phyloP scores from a whole-genome alignment of 1,140 invertebrate genomes.

The Trachymyrmex cornetzi region DNA sequence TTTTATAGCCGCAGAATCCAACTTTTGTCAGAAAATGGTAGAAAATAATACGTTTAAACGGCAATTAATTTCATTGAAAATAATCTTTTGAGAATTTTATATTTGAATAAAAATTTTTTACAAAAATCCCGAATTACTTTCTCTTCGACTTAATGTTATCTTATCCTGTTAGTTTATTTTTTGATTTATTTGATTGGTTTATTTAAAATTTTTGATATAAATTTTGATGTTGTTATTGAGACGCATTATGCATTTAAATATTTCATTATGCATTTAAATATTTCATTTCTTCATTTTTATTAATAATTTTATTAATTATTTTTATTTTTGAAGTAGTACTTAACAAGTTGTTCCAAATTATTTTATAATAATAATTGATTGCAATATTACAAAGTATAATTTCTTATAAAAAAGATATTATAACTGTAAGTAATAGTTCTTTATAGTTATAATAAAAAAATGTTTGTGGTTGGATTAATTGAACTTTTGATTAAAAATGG shows the following conservation, averaged over 20 bases:
- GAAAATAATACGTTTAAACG: too few species aligned
- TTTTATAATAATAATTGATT: background rate
- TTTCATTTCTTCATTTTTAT: background rate
- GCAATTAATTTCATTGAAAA: too few species aligned
- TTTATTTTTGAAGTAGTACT: background rate
- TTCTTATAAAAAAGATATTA: background rate
- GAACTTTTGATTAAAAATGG: too few species aligned
- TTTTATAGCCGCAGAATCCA: too few species aligned
- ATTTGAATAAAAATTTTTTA: too few species aligned
- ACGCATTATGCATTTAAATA: background rate
- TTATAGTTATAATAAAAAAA: too few species aligned
- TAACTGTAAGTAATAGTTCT: background rate
- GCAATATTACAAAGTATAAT: background rate
- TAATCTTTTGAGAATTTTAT: too few species aligned
- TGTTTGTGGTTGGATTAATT: too few species aligned
- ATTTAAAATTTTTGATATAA: background rate
- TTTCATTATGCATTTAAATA: background rate
- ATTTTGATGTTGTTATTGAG: background rate
- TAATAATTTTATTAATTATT: conserved; percentile 1
- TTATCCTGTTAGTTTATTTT: background rate
- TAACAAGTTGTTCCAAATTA: background rate
- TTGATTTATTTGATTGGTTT: background rate
- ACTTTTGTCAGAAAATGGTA: too few species aligned
- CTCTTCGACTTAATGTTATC: background rate
- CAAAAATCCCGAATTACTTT: too few species aligned